Conservation (phyloP, 2,113 vertebrate species). For the Shinisaurus crocodilurus region DNA sequence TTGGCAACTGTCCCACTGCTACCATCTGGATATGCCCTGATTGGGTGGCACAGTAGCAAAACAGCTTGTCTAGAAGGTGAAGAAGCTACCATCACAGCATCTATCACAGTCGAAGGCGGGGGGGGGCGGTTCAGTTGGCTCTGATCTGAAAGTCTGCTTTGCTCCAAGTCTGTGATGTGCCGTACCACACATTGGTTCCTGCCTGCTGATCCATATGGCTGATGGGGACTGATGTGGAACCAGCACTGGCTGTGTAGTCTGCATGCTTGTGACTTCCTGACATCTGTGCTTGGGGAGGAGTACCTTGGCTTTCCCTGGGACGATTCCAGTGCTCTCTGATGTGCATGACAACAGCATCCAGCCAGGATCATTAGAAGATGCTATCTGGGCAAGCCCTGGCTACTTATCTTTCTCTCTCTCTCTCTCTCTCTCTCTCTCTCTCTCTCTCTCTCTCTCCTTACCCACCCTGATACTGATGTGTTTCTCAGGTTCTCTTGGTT, state of each 20-base stretch:
- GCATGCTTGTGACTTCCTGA: neutral
- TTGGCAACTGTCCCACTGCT: neutral
- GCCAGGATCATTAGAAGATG: neutral
- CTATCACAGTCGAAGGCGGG: no score
- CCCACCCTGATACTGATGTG: neutral
- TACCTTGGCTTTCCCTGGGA: neutral
- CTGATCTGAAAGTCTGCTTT: neutral
- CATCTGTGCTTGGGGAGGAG: neutral
- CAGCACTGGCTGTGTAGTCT: neutral
- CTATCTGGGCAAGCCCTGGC: neutral
- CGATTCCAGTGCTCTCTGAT: neutral
- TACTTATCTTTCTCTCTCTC: neutral
- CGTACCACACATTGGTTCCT: neutral
- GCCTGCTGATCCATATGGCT: neutral
- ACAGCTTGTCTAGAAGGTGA: neutral
- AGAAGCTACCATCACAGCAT: neutral
- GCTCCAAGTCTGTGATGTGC: neutral
- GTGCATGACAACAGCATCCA: neutral
- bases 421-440: rapidly evolving
- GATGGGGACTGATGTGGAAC: neutral
- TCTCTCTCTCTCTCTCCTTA: neutral
- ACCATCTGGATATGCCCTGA: conserved; percentile 1
- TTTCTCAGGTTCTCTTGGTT: neutral
- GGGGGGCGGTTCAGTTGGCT: neutral
- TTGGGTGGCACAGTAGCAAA: neutral